These are phyloP conservation scores for Muricea muricata DNA, from an alignment of 92 coral and sea anemone species.

Conservation along the genomic window DNA sequence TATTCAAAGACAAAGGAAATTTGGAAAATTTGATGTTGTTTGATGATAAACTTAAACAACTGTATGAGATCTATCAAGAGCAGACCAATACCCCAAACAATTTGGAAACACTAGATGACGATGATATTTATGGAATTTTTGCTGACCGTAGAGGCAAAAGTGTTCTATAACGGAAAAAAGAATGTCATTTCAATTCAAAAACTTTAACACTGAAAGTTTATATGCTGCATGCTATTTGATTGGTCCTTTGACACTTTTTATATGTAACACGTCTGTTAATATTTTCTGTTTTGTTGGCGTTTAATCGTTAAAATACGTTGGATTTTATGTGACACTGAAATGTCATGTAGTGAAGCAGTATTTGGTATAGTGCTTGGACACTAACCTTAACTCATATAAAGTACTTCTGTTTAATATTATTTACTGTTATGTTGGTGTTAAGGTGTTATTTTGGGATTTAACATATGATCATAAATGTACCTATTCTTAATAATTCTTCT, in stretches of 20 bases:
- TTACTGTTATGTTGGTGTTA: background rate
- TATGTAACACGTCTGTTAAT: background rate
- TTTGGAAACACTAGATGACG: slow-evolving; percentile 8
- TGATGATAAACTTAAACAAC: slow-evolving; percentile 29
- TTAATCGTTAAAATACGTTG: background rate
- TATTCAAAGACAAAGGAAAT: background rate
- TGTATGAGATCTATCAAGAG: slow-evolving; percentile 14
- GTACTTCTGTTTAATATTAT: slow-evolving; percentile 2
- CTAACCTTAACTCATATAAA: slow-evolving; percentile 2
- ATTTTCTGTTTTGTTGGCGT: background rate
- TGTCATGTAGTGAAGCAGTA: background rate
- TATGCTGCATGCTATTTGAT: background rate
- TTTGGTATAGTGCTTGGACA: slow-evolving; percentile 21
- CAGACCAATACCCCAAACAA: background rate
- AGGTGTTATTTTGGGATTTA: background rate
- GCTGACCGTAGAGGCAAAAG: slow-evolving; percentile 15
- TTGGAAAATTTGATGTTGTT: background rate
- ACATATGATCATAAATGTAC: background rate
- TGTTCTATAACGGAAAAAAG: slow-evolving; percentile 25
- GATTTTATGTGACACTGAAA: slow-evolving; percentile 10
- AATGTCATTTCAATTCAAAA: slow-evolving; percentile 16
- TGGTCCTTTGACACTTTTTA: background rate
- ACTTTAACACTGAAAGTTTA: slow-evolving; percentile 4
- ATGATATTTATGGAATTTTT: slow-evolving; percentile 27
- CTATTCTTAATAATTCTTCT: no score